Evolutionary conservation across 2,888 invertebrate species (phyloP), one percentile per base, ranked within the genome.

Genomic region (Eueremaeus valkanovi): DNA sequence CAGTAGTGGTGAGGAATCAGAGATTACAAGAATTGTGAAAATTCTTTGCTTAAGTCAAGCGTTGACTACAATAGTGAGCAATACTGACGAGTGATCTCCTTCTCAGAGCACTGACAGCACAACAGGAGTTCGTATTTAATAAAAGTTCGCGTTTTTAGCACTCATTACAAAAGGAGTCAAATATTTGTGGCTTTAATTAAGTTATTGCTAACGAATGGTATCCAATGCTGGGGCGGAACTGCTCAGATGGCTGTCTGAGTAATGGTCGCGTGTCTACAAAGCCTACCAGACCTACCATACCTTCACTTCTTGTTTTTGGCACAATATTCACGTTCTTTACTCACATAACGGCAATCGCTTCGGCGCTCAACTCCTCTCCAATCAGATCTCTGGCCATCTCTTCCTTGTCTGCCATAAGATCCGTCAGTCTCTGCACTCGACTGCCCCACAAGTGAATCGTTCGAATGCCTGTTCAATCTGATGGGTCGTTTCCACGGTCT

Each of bases 401-500:
- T 61, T 11, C 3, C 5, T 24, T 16, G 18, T 61, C 29, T 61
- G 11, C n/a, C n/a, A n/a, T n/a, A n/a, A n/a, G n/a, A n/a, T n/a
- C n/a, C n/a, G n/a, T n/a, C n/a, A n/a, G n/a, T n/a, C n/a, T n/a
- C n/a, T n/a, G n/a, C n/a, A n/a, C 31, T 29, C 3, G 29, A 61
- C 8, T 58, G 58, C 2, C 58, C 21, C 24, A 27, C 31, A 16
- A 9, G 11, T 21, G 13, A 5, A 33, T 66, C 66, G 21, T 1
- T 21, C 5, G 33, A 31, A 33, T 6, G 6, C 2, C 5, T 33
- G n/a, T 3, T 3, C 40, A 66, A 66, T n/a, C 36, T 63, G 63
- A 82, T 81, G 1, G 84, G 84, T 78, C 81, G 83, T 72, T 81
- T 88, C 82, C 92, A 93, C 0, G 92, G 92, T 80, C 91, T 85